These are phyloP conservation scores for Oophaga pumilio DNA, from an alignment of 2,113 vertebrate species.

Conservation along the genomic window DNA sequence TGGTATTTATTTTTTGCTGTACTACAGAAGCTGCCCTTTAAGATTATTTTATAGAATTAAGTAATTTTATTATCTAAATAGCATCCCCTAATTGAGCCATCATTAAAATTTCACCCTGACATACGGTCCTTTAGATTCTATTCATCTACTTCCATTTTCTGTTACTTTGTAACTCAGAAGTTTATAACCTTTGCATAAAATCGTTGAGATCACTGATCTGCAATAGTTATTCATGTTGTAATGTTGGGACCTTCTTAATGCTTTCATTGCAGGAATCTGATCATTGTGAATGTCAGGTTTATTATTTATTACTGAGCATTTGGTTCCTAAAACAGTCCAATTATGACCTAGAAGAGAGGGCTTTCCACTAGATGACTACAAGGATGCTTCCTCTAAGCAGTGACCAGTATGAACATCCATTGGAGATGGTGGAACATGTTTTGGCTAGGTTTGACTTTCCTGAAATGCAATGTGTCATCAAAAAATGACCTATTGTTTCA, in stretches of 20 bases:
- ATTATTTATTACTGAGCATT: not conserved
- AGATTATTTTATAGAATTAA: not conserved
- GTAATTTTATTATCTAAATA: conserved; percentile 2
- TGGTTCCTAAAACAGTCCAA: no score
- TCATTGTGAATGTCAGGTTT: not conserved
- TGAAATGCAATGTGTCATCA: no score
- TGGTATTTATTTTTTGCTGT: conserved; percentile 10
- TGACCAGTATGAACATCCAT: no score
- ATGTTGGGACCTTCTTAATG: not conserved
- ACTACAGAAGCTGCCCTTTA: not conserved
- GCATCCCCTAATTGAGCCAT: not conserved
- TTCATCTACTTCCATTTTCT: conserved; percentile 19
- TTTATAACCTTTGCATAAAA: conserved; percentile 3
- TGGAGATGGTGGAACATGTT: no score
- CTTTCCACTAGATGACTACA: no score
- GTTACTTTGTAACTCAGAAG: not conserved
- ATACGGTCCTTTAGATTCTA: not conserved
- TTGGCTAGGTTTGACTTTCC: no score
- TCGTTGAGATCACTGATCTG: not conserved
- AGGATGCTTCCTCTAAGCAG: no score
- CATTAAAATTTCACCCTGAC: not conserved
- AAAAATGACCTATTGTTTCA: no score
- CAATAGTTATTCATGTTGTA: not conserved
- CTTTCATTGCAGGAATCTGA: not conserved
- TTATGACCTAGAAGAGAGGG: no score